Conservation (phyloP, 2,113 vertebrate genomes). For the Scytalopus superciliaris region DNA sequence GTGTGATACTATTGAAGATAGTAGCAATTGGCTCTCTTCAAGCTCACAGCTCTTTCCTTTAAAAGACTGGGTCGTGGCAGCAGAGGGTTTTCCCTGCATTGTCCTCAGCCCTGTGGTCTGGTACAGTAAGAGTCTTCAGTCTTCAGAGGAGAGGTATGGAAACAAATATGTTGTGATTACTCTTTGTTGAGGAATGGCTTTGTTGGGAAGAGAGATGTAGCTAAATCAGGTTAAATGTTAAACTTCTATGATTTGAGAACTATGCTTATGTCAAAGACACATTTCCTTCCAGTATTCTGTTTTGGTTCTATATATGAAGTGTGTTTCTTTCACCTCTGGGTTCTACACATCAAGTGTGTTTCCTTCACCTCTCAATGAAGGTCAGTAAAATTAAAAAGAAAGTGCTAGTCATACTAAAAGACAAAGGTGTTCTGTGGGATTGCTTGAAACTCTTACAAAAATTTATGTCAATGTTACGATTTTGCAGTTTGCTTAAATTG, state of each 20-base stretch:
- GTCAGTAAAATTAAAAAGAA: background rate
- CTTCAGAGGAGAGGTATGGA: background rate
- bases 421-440: background rate
- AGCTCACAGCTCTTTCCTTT: background rate
- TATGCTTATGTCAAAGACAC: background rate
- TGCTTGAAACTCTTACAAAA: background rate
- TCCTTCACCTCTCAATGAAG: background rate
- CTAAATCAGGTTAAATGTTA: background rate
- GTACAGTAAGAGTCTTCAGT: background rate
- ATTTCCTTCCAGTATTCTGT: background rate
- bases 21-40: background rate
- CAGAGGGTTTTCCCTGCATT: background rate
- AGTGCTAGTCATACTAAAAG: background rate
- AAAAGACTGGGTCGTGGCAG: background rate
- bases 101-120: background rate
- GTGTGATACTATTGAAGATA: background rate
- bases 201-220: background rate
- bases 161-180: background rate
- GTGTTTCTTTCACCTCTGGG: background rate
- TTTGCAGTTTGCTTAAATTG: background rate
- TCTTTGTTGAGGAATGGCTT: background rate
- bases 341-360: background rate
- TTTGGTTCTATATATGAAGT: background rate
- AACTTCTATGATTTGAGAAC: background rate
- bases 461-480: background rate